Evolutionary conservation across 2,888 invertebrate genomes (phyloP).

Genomic region (Charanyca ferruginea): DNA sequence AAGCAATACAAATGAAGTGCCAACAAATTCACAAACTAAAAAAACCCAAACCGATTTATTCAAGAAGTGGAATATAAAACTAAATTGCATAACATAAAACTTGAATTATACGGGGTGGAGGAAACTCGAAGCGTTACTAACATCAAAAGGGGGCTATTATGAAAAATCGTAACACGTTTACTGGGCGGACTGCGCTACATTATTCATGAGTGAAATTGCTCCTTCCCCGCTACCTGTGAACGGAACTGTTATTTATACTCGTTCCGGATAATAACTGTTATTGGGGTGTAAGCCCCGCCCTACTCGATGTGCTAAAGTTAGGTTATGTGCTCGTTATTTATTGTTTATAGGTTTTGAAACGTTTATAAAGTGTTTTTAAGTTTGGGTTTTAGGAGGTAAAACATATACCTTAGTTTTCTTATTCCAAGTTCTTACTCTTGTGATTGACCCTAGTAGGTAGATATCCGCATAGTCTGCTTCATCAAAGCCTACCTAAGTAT

Average conservation of each 20-base stretch:
- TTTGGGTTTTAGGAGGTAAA: background rate
- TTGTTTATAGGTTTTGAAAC: constrained; percentile 37
- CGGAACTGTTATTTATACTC: constrained; percentile 83
- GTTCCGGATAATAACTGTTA: constrained; percentile 78
- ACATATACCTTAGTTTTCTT: background rate
- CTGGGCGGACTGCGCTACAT: constrained; percentile 86
- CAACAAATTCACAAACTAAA: constrained; percentile 49
- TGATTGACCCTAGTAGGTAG: background rate
- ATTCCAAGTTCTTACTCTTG: background rate
- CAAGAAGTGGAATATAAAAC: constrained; percentile 75
- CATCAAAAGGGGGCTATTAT: constrained; percentile 88
- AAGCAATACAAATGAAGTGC: constrained; percentile 7
- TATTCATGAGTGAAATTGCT: constrained; percentile 88
- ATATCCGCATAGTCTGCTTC: background rate
- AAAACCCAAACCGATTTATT: constrained; percentile 60
- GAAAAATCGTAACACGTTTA: constrained; percentile 90
- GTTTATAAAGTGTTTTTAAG: constrained; percentile 13
- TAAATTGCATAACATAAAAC: constrained; percentile 82
- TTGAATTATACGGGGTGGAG: constrained; percentile 73
- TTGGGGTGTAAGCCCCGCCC: constrained; percentile 79
- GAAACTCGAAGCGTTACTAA: constrained; percentile 68
- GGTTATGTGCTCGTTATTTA: constrained; percentile 59
- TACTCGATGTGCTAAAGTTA: constrained; percentile 64
- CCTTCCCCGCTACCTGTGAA: constrained; percentile 77
- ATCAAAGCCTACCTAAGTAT: background rate